Evolutionary conservation across 1,140 invertebrate species (phyloP).

Genomic region (Oryzaephilus surinamensis): DNA sequence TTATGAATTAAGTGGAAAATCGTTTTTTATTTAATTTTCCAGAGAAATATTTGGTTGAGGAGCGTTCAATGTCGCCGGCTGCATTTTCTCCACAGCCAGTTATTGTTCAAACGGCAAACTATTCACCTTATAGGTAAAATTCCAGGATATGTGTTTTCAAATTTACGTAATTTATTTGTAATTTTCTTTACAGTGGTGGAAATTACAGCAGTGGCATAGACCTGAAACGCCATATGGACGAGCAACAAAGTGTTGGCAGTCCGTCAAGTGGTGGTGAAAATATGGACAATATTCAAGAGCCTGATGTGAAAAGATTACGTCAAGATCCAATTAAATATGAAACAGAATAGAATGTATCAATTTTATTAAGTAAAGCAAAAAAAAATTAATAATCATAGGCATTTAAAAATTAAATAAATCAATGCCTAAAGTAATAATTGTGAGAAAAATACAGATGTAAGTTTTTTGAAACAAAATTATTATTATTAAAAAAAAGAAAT

Average conservation of each 20-base stretch:
- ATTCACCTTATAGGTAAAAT: constrained; percentile 32
- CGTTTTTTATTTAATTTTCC: constrained; percentile 14
- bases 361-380: constrained; percentile 5
- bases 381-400: background rate
- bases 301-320: constrained; percentile 30
- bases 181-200: constrained; percentile 10
- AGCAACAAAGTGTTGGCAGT: constrained; percentile 31
- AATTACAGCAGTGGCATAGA: constrained; percentile 26
- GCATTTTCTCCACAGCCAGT: constrained; percentile 34
- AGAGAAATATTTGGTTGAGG: constrained; percentile 34
- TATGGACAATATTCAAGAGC: constrained; percentile 26
- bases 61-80: constrained; percentile 32
- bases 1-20: no score
- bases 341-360: constrained; percentile 23
- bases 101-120: constrained; percentile 34
- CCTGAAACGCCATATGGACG: constrained; percentile 31
- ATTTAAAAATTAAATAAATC: no score
- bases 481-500: no score
- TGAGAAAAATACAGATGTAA: background rate
- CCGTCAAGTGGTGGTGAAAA: constrained; percentile 27
- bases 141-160: background rate
- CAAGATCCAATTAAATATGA: constrained; percentile 30
- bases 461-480: background rate
- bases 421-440: no score
- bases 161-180: background rate